A percentile compares a stretch with the other conserved stretches of the same genome.
Evolutionary conservation across 2,888 invertebrate genomes (phyloP).

Genomic region (Amblyteles armatorius): DNA sequence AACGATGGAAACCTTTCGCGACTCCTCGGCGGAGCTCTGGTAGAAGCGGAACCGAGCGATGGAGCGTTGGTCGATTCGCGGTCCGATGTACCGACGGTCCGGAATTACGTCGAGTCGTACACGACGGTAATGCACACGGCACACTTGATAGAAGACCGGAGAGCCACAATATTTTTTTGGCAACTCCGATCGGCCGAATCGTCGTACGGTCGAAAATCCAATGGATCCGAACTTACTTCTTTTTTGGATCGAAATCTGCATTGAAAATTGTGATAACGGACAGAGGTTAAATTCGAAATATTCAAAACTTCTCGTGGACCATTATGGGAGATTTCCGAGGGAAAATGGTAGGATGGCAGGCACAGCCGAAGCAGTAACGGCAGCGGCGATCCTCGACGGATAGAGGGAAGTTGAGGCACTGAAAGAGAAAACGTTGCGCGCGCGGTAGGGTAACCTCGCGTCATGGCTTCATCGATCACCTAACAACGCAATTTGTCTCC

Average conservation of each 20-base stretch:
- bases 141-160: not conserved
- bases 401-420: constrained; percentile 61
- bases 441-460: constrained; percentile 80
- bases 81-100: not conserved
- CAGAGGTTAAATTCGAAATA: too few relatives aligned
- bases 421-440: constrained; percentile 78
- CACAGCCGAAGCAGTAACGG: constrained; percentile 47
- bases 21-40: not conserved
- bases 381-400: constrained; percentile 41
- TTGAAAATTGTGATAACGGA: too few relatives aligned
- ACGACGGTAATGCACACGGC: not conserved
- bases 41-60: too few relatives aligned
- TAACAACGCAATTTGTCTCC: constrained; percentile 84
- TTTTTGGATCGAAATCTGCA: too few relatives aligned
- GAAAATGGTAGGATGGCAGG: constrained; percentile 19
- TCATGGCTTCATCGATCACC: constrained; percentile 84
- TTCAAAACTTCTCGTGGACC: not conserved
- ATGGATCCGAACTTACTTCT: too few relatives aligned
- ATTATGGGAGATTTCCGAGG: not conserved
- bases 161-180: not conserved
- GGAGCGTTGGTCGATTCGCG: not conserved
- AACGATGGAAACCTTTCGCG: constrained; percentile 59
- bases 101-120: not conserved
- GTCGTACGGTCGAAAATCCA: too few relatives aligned
- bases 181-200: not conserved